Evolutionary conservation across 2,113 vertebrate genomes (phyloP).

Genomic region (Morone chrysops): DNA sequence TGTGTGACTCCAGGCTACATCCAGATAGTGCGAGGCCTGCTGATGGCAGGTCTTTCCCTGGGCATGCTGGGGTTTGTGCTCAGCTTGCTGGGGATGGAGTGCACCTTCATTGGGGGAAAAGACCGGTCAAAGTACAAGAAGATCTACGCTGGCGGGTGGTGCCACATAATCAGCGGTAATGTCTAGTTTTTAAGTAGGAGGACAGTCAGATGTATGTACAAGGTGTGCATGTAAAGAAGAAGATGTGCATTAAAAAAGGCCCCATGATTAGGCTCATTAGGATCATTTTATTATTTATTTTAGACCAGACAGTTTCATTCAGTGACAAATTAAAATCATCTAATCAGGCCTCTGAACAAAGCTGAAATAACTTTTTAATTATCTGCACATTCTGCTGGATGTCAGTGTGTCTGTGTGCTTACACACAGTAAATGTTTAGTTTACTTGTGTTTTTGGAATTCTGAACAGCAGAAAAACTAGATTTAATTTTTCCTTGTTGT

Average conservation of each 20-base stretch:
- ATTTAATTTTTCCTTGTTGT: too few species aligned
- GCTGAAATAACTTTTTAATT: too few species aligned
- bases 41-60: conserved; percentile 77
- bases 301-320: too few species aligned
- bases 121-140: conserved; percentile 79
- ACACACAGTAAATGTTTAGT: too few species aligned
- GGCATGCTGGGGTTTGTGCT: conserved; percentile 84
- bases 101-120: conserved; percentile 84
- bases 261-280: too few species aligned
- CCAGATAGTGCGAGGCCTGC: conserved; percentile 83
- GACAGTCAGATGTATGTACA: not conserved
- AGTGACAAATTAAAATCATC: too few species aligned
- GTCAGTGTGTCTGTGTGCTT: too few species aligned
- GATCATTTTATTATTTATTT: too few species aligned
- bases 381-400: too few species aligned
- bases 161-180: conserved; percentile 80
- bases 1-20: conserved; percentile 68
- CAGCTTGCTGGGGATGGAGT: conserved; percentile 85
- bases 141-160: conserved; percentile 75
- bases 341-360: too few species aligned
- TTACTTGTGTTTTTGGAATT: too few species aligned
- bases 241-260: not conserved
- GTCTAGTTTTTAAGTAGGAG: not conserved
- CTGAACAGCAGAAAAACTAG: too few species aligned
- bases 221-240: not conserved